Base-by-base conservation (phyloP, 2,797 vertebrate genomes). In the Helicolenus hilgendorfi region DNA sequence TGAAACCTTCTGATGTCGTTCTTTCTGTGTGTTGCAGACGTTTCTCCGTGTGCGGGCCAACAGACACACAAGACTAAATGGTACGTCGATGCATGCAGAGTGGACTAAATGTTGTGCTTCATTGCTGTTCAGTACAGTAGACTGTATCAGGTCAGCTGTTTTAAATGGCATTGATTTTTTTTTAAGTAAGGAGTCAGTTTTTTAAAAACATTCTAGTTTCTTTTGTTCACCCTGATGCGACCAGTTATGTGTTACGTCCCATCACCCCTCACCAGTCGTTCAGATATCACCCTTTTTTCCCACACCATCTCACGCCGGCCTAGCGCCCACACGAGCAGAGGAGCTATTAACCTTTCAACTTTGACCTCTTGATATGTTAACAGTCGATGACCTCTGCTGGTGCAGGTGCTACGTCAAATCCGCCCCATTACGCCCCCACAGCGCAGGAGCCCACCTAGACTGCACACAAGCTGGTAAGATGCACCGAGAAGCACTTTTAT, bases 41-140 rank as follows among this genome's bases (percentile, higher is more conserved):
- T 99, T 99, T 92, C 96, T 99, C 87, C 97, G 99, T 91, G 98
- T 99, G 89, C 97, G 98, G 89, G 97, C 99, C 93, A 99, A 99
- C 97, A 98, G 99, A 96, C 99, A 99, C 95, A 99, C 99, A 26
- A 96, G 99, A 93, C 97, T 99, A 89, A 99, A 99, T 91, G 99
- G 99, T 99, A 97, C 86, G 98, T 95, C 68, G 33, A 70, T 2
- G 26, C 80, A 80, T 71, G 29, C 67, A 67, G n/a, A 62, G 13
- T 13, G 20, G 31, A 62, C 65, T 29, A 27, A 74, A 75, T 74
- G 83, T 45, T 90, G 72, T 83, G 59, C 88, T 76, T 81, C 49
- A 36, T 45, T 79, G 81, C 76, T 81, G 41, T 81, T 91, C 75
- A 56, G 41, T 8, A 38, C 59, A 41, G 31, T 10, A 31, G 24